Evolutionary conservation across 2,113 vertebrate species (phyloP), one percentile per base, ranked within the genome.

Genomic region (Poeciliopsis turrubarensis): DNA sequence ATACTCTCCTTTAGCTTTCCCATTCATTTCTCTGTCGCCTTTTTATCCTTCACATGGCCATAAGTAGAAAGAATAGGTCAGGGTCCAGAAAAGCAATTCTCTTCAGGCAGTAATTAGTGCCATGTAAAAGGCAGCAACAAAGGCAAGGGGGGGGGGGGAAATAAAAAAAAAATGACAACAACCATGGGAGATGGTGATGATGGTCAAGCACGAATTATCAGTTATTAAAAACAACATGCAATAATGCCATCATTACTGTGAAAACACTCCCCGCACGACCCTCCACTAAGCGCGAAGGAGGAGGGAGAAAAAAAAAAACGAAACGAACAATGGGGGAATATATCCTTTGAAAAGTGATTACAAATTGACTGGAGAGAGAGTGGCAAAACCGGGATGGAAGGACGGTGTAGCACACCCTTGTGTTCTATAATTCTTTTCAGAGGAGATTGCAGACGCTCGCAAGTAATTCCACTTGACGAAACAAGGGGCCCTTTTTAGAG

Each of bases 31-130:
- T 85, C 80, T 9, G 65, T 74, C 89, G 69, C 89, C 72, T 75
- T 80, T 79, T 64, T 64, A 74, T 82, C 68, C 61, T 79, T 74
- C 70, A 13, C 29, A 41, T 88, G 87, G 88, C 91, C 91, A 93
- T 80, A 90, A 94, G 91, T 84, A 85, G 91, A 89, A 83, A 72
- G 73, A 84, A 87, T 85, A 90, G 89, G 92, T 95, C 92, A 94
- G 87, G 89, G 94, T 95, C 93, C 91, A 89, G 92, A 88, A 89
- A 95, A 85, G 92, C 87, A 76, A 82, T 91, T 92, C 85, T 91
- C 92, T 89, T 72, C 89, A 80, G 92, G 89, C 85, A 92, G 80
- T 92, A 94, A 95, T 95, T 95, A 94, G 90, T 90, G 84, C 92
- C 92, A 89, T 80, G 82, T 85, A 91, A 74, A 78, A 88, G 89